These are phyloP conservation scores for Heliopora coerulea DNA, from an alignment of 92 coral and sea anemone genomes.

Conservation along the genomic window DNA sequence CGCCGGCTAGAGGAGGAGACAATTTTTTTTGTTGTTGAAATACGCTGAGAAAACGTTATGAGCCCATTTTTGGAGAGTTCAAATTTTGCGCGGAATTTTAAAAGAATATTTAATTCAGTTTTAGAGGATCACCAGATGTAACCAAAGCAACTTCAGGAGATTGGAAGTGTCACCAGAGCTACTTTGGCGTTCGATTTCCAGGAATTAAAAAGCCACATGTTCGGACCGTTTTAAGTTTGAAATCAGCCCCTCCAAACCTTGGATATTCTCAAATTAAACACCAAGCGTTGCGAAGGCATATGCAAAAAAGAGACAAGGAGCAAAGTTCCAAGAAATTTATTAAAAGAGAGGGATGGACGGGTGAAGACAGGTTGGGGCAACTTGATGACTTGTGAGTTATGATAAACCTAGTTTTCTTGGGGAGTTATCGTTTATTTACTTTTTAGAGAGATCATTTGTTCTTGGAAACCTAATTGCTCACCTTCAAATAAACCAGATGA, in stretches of 20 bases:
- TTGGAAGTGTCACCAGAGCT: conserved; percentile 86
- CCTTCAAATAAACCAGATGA: background rate
- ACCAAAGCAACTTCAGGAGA: conserved; percentile 56
- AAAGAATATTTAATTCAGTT: background rate
- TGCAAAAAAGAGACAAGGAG: conserved; percentile 81
- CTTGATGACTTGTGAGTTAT: background rate
- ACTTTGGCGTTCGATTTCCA: conserved; percentile 87
- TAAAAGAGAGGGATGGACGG: background rate
- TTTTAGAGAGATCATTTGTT: background rate
- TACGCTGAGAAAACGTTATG: no score
- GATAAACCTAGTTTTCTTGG: background rate
- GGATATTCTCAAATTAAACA: conserved; percentile 64
- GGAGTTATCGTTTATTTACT: background rate
- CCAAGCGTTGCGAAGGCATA: conserved; percentile 82
- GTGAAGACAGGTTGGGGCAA: conserved; percentile 16
- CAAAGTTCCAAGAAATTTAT: conserved; percentile 9
- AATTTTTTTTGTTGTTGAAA: no score
- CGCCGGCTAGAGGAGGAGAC: no score
- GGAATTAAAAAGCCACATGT: conserved; percentile 63
- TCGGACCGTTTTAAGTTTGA: conserved; percentile 54
- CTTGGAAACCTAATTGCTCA: no score
- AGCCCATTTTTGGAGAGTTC: no score
- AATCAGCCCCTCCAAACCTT: conserved; percentile 84
- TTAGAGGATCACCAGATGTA: conserved; percentile 17
- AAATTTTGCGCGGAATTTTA: no score